Base-by-base conservation (phyloP, 2,888 invertebrate genomes). In the Monochamus alternatus region DNA sequence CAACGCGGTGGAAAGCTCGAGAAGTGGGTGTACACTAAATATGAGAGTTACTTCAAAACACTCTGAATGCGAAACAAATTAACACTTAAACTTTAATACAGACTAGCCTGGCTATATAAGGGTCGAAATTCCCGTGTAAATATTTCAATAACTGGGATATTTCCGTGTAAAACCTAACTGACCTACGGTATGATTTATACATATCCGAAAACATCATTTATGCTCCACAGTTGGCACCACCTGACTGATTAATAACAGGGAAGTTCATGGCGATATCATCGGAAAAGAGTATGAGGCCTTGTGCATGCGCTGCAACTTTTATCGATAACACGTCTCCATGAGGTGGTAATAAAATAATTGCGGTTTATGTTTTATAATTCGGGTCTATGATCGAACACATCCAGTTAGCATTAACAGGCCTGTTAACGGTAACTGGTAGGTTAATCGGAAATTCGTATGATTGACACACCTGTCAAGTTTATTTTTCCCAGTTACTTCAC, bases 101-200 rank as follows among this genome's bases (percentile, higher is more conserved):
- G 47, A 9, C 7, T 9, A 5, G 47, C 12, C 5, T 7, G 7
- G 38, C 38, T 5, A 9, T 47, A 5, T 47, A 47, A 47, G 9
- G 3, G 10, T 5, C 7, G 9, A 47, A 38, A 38, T 7, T 0
- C 55, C 14, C n/a, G 3, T 14, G 55, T n/a, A n/a, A 55, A 55
- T 55, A 55, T 55, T 55, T 55, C 55, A 55, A 55, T 55, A 55
- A 55, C 55, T 22, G 22, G 55, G 14, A 55, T 55, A 55, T 55
- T 55, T n/a, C 55, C n/a, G n/a, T 55, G 55, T 55, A 55, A 22
- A 55, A 55, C 55, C 55, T 55, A 55, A 55, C 55, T 55, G 55
- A 55, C 55, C 55, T 55, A 55, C 14, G 5, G 14, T 14, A 55
- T 55, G 55, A 55, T 55, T 55, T 55, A 55, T 55, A n/a, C 55